phyloP scores from a whole-genome alignment of 2,888 invertebrate species.

The Rhagonycha fulva region DNA sequence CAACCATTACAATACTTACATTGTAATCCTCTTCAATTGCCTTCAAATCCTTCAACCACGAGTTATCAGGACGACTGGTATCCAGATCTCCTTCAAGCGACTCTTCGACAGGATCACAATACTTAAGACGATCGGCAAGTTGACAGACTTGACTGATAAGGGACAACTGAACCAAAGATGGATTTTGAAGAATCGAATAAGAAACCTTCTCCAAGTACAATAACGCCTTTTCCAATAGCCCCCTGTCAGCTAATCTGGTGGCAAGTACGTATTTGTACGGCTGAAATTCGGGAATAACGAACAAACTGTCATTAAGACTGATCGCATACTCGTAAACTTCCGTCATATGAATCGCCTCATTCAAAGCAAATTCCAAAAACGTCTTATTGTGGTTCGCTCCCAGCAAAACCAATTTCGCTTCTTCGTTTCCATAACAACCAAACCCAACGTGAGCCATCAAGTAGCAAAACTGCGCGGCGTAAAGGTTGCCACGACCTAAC shows the following conservation, averaged over 20 bases:
- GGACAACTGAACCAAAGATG: conserved; percentile 57
- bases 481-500: conserved; percentile 74
- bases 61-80: conserved; percentile 56
- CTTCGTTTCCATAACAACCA: conserved; percentile 56
- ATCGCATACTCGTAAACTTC: conserved; percentile 95
- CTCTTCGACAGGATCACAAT: conserved; percentile 51
- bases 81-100: conserved; percentile 44
- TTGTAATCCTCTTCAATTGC: conserved; percentile 54
- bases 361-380: conserved; percentile 72
- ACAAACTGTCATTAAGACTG: conserved; percentile 75
- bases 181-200: conserved; percentile 65
- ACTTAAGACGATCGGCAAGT: conserved; percentile 53
- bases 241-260: conserved; percentile 75
- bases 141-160: conserved; percentile 60
- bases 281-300: conserved; percentile 75
- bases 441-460: conserved; percentile 77
- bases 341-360: conserved; percentile 89
- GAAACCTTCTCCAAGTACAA: conserved; percentile 84
- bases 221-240: conserved; percentile 78
- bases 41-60: conserved; percentile 63
- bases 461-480: conserved; percentile 96
- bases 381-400: conserved; percentile 71
- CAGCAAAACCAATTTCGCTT: conserved; percentile 76
- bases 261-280: conserved; percentile 85
- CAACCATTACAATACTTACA: too few relatives aligned